These are phyloP conservation scores for Gobio gobio DNA, from an alignment of 2,113 vertebrate genomes.

Conservation along the genomic window DNA sequence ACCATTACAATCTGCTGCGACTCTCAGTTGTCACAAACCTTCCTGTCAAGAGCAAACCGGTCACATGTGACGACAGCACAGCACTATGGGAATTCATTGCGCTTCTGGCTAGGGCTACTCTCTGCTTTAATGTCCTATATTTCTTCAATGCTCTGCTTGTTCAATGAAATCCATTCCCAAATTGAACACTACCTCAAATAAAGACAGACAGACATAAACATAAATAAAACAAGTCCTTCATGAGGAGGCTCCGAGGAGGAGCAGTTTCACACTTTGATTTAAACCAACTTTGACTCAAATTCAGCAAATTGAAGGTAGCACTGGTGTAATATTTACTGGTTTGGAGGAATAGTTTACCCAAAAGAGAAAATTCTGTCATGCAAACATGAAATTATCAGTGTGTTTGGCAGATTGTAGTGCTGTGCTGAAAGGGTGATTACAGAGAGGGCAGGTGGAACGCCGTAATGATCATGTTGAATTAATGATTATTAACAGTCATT, in stretches of 20 bases:
- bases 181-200: slow-evolving; percentile 45
- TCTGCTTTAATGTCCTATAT: slow-evolving; percentile 54
- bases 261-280: neutral
- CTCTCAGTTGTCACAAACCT: slow-evolving; percentile 48
- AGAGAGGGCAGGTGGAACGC: neutral
- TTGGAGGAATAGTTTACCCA: neutral
- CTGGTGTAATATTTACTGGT: neutral
- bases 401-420: neutral
- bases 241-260: neutral
- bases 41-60: slow-evolving; percentile 56
- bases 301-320: neutral
- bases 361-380: neutral
- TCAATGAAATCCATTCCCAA: slow-evolving; percentile 17
- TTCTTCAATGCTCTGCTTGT: slow-evolving; percentile 34
- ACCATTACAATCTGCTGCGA: slow-evolving; percentile 35
- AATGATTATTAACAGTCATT: slow-evolving; percentile 27
- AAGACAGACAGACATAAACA: slow-evolving; percentile 32
- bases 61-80: slow-evolving; percentile 52
- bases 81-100: slow-evolving; percentile 44
- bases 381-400: neutral
- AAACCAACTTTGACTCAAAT: neutral
- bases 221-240: slow-evolving; percentile 13
- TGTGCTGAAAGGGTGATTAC: neutral
- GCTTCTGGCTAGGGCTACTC: slow-evolving; percentile 37
- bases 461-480: slow-evolving; percentile 6